Evolutionary conservation across 2,888 invertebrate genomes (phyloP).

Genomic region (Disparrhopalites patrizii): DNA sequence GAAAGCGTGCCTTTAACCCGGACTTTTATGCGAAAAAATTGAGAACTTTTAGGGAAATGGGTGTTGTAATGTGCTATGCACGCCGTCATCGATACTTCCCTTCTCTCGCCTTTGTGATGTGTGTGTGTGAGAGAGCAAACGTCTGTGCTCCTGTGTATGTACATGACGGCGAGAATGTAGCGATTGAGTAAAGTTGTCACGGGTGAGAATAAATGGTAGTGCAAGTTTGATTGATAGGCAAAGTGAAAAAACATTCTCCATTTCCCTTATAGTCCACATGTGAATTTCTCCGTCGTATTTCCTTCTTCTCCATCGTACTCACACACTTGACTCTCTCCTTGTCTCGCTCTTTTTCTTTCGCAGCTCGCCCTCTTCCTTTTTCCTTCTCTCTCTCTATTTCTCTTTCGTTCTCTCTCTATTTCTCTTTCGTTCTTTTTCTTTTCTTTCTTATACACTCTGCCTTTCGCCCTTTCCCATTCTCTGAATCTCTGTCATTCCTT

Average conservation of each 20-base stretch:
- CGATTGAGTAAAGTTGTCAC: slow-evolving; percentile 30
- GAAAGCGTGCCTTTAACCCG: no score
- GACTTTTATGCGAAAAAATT: no score
- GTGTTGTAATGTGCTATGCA: no score
- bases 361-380: not conserved
- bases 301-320: not conserved
- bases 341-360: not conserved
- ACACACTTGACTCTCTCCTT: slow-evolving; percentile 13
- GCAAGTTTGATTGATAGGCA: slow-evolving; percentile 48
- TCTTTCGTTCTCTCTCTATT: not conserved
- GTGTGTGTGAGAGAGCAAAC: no score
- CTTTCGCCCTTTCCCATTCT: not conserved
- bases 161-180: no score
- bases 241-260: slow-evolving; percentile 47
- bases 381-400: not conserved
- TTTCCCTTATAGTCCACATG: slow-evolving; percentile 29
- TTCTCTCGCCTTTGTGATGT: no score
- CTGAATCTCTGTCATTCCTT: no score
- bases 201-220: slow-evolving; percentile 31
- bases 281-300: slow-evolving; percentile 22
- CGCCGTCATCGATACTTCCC: no score
- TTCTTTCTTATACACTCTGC: not conserved
- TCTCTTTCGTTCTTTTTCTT: not conserved
- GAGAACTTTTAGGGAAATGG: no score
- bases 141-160: no score